Base-by-base conservation (phyloP, 1,140 invertebrate genomes). In the Heterodera schachtii region DNA sequence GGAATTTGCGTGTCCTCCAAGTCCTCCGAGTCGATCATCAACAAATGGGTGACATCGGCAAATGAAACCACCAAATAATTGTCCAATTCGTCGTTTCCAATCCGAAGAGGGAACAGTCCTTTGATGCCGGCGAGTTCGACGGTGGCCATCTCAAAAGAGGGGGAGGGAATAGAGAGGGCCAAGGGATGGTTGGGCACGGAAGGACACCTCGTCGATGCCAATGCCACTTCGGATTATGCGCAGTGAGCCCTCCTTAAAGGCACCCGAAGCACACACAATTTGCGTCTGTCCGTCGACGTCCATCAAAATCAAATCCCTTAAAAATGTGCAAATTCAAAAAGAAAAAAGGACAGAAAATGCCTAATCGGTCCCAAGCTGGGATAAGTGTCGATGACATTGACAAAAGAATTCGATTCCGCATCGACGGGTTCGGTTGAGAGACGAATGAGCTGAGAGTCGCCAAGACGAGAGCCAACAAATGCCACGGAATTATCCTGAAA, bases 181-280 rank as follows among this genome's bases (percentile, higher is more conserved):
- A 52, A 52, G 49, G 49, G 49, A 52, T 52, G 49, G 11, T 0
- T 41, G 47, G 0, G 31, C 3, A 13, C 2, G 31, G 43, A 31
- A n/a, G 3, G 41, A 16, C 6, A 78, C 64, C 90, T 99, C 97
- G 90, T 98, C 95, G 76, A 98, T 98, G 5, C 96, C 96, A 89
- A 98, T 98, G 3, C 96, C 96, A 91, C 97, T 98, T 82, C 96
- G 93, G 78, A 99, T 98, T 73, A 99, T 97, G 73, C 97, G 92
- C 19, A 99, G 91, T 0, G 96, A 97, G 0, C 97, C 97, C 92
- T 98, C 97, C 79, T 91, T 92, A 80, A 86, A 91, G 78, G 91
- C 91, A 91, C 94, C 96, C 9, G 96, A 98, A 90, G 97, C 99
- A 0, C 97, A 98, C 5, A 99, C 96, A 77, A 99, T 93, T 91